Evolutionary conservation across 2,797 vertebrate species (phyloP).

Genomic region (Melanotaenia nigrans): DNA sequence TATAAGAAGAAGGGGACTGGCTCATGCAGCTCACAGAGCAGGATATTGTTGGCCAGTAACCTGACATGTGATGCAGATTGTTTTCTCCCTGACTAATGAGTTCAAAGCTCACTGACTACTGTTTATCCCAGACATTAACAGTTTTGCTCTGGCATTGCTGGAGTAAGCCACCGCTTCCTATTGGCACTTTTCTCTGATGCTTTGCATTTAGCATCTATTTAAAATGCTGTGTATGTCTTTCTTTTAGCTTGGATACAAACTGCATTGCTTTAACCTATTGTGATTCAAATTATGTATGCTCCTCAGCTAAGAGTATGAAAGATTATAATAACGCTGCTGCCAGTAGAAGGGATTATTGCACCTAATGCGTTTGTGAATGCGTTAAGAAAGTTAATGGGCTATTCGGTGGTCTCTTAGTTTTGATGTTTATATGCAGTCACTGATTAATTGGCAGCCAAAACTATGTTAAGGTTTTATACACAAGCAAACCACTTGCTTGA

Average conservation of each 20-base stretch:
- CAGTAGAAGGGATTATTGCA: constrained; percentile 62
- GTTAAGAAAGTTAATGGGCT: constrained; percentile 63
- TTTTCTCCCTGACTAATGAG: constrained; percentile 72
- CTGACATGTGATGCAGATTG: constrained; percentile 68
- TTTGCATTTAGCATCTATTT: constrained; percentile 35
- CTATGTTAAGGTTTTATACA: constrained; percentile 20
- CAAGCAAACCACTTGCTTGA: constrained; percentile 39
- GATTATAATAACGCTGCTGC: constrained; percentile 61
- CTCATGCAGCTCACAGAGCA: constrained; percentile 35
- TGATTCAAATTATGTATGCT: constrained; percentile 71
- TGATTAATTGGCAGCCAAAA: constrained; percentile 65
- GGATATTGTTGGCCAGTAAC: constrained; percentile 58
- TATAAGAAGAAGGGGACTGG: constrained; percentile 32
- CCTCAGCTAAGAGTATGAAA: constrained; percentile 62
- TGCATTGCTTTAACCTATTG: constrained; percentile 68
- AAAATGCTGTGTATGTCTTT: constrained; percentile 36
- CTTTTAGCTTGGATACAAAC: constrained; percentile 53
- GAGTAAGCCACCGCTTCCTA: constrained; percentile 39
- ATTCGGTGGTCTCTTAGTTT: constrained; percentile 51
- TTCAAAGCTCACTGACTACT: constrained; percentile 56
- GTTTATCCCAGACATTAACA: constrained; percentile 65
- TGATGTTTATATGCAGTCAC: constrained; percentile 63
- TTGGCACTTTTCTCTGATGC: constrained; percentile 10
- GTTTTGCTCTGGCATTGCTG: constrained; percentile 32
- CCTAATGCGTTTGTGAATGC: constrained; percentile 36